A percentile compares a stretch with the other conserved stretches of the same genome.
These are phyloP conservation scores for Uloborus plumipes DNA, from an alignment of 2,888 invertebrate genomes.

Conservation along the genomic window DNA sequence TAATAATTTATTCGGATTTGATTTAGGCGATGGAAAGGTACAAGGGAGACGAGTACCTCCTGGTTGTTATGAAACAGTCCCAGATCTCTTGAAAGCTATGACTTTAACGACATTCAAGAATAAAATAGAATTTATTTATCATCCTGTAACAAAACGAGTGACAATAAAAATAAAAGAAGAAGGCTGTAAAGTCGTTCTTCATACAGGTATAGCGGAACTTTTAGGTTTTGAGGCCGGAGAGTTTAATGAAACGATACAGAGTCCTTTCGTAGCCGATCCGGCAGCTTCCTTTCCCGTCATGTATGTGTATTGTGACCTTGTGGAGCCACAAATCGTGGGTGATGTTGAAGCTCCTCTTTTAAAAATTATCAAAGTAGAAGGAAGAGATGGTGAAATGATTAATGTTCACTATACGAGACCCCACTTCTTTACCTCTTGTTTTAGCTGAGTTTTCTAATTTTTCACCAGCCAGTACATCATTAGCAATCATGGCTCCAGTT, in stretches of 20 bases:
- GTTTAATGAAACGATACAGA: background rate
- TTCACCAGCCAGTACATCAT: conserved; percentile 11
- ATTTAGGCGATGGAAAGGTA: conserved; percentile 15
- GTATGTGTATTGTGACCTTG: conserved; percentile 8
- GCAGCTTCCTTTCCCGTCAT: conserved; percentile 12
- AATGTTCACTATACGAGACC: conserved; percentile 16
- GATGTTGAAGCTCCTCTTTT: conserved; percentile 66
- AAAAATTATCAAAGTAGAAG: conserved; percentile 14
- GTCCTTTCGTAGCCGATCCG: conserved; percentile 17
- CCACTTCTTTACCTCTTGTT: conserved; percentile 5
- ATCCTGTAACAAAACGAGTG: conserved; percentile 14
- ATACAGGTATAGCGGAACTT: conserved; percentile 6
- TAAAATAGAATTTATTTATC: conserved; percentile 3
- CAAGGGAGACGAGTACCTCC: conserved; percentile 5
- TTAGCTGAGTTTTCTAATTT: conserved; percentile 6
- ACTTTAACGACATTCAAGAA: background rate
- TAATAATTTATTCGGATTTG: conserved; percentile 16
- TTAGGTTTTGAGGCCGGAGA: conserved; percentile 11
- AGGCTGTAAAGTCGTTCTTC: background rate
- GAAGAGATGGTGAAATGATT: conserved; percentile 17
- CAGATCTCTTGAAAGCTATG: conserved; percentile 6
- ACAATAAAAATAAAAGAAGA: background rate
- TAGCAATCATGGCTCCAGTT: conserved; percentile 3
- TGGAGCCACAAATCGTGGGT: background rate
- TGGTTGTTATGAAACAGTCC: conserved; percentile 3